Conservation (phyloP, 1,140 invertebrate genomes). For the Bathynomus jamesi region DNA sequence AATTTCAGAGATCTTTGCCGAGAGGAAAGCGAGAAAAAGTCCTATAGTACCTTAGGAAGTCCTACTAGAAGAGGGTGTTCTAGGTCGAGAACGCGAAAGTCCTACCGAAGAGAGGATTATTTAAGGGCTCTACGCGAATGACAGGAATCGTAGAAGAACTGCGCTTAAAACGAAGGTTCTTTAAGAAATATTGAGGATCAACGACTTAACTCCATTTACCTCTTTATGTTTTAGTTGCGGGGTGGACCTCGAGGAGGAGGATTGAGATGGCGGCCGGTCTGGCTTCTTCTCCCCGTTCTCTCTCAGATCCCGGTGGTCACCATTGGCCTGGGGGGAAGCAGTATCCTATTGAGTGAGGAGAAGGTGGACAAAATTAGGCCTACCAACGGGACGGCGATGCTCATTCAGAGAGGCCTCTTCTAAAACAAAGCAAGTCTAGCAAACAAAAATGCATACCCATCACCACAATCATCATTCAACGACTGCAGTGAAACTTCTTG, state of each 20-base stretch:
- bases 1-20: background rate
- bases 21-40: background rate
- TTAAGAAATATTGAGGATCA: no score
- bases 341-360: no score
- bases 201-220: no score
- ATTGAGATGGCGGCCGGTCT: slow-evolving; percentile 39
- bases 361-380: background rate
- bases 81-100: background rate
- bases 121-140: background rate
- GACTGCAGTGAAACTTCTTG: background rate
- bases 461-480: background rate
- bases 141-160: background rate
- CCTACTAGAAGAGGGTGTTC: background rate
- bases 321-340: slow-evolving; percentile 26
- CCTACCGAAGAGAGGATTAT: background rate
- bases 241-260: slow-evolving; percentile 37
- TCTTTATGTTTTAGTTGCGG: slow-evolving; percentile 37
- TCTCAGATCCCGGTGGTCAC: slow-evolving; percentile 25
- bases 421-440: no score
- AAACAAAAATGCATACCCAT: background rate
- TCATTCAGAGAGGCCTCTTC: background rate
- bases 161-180: background rate
- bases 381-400: background rate
- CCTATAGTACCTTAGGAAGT: no score
- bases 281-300: slow-evolving; percentile 35